These are phyloP conservation scores for Portunus trituberculatus DNA, from an alignment of 1,140 invertebrate species.

Conservation along the genomic window DNA sequence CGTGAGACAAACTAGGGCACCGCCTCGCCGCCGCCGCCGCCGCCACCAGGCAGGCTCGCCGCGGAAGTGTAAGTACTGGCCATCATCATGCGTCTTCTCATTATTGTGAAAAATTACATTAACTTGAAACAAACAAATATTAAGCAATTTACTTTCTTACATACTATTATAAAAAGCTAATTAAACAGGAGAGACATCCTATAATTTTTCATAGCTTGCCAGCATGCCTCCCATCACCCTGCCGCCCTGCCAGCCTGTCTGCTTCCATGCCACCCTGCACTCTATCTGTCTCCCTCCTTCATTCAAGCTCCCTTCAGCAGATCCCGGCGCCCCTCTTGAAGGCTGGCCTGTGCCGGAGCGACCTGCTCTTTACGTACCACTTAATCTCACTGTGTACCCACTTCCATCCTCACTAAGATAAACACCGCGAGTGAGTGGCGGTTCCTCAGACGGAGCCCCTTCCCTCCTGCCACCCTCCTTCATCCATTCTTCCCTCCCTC, in stretches of 20 bases:
- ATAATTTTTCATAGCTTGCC: too few species aligned
- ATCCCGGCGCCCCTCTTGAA: not conserved
- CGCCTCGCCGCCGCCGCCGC: too few species aligned
- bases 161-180: too few species aligned
- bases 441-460: not conserved
- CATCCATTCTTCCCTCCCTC: not conserved
- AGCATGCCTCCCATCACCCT: not conserved
- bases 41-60: too few species aligned
- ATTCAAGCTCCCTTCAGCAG: not conserved
- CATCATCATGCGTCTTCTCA: too few species aligned
- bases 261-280: not conserved
- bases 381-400: not conserved
- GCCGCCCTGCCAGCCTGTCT: not conserved
- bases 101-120: too few species aligned
- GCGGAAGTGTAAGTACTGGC: too few species aligned
- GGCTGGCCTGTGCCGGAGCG: not conserved
- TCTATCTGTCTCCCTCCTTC: not conserved
- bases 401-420: not conserved
- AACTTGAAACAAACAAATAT: too few species aligned
- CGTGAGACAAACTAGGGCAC: too few species aligned
- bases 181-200: too few species aligned
- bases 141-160: too few species aligned
- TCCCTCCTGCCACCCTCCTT: not conserved
- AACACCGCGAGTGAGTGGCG: not conserved
- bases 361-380: not conserved